A percentile compares a stretch with the other conserved stretches of the same genome.
Conservation (phyloP, 2,797 vertebrate genomes). For the Takifugu ocellatus region DNA sequence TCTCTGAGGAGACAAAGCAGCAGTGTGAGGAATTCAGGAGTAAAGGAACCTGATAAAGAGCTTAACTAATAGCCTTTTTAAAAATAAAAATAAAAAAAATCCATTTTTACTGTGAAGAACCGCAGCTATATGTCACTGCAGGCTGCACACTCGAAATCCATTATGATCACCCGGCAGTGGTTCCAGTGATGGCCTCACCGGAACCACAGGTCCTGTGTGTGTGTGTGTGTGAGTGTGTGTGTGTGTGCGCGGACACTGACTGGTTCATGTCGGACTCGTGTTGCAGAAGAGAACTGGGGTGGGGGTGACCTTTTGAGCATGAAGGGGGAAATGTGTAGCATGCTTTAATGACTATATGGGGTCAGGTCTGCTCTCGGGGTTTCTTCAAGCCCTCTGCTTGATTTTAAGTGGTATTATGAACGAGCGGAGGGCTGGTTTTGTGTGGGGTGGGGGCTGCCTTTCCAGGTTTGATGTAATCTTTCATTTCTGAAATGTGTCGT, state of each 20-base stretch:
- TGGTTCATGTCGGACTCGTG: constrained; percentile 6
- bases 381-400: constrained; percentile 1
- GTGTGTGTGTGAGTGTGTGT: constrained; percentile 6
- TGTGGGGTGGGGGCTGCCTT: constrained; percentile 22
- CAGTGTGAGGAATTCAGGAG: constrained; percentile 29
- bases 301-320: constrained; percentile 38
- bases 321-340: constrained; percentile 52
- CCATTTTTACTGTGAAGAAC: not conserved
- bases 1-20: constrained; percentile 29
- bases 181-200: constrained; percentile 16
- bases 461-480: constrained; percentile 30
- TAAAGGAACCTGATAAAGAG: constrained; percentile 7
- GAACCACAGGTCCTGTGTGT: constrained; percentile 22
- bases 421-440: constrained; percentile 40
- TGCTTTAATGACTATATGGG: constrained; percentile 59
- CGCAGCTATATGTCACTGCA: constrained; percentile 14
- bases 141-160: constrained; percentile 15
- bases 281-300: constrained; percentile 15
- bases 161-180: constrained; percentile 46
- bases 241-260: constrained; percentile 3
- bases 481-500: constrained; percentile 10
- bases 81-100: not conserved
- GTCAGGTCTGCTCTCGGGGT: constrained; percentile 49
- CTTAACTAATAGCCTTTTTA: not conserved
- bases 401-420: constrained; percentile 42